Evolutionary conservation across 2,797 vertebrate genomes (phyloP), one percentile per base, ranked within the genome.

Genomic region (Atherinosoma microstoma): DNA sequence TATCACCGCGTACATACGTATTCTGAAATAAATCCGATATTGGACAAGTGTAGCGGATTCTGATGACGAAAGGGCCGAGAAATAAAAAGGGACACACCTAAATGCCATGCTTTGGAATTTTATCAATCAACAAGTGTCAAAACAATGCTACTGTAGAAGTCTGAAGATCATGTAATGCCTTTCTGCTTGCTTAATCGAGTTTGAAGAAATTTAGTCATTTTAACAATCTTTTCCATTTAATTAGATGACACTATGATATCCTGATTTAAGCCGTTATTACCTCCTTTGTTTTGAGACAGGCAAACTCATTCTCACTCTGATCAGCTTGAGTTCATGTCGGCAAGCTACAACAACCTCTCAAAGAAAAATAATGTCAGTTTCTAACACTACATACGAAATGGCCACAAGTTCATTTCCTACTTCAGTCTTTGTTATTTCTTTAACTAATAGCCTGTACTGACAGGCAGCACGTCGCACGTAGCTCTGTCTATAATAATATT

Each of bases 231-330:
- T 40, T 29, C 18, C 22, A 10, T 67, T 71, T 70, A 16, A 67
- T 65, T 60, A 38, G 40, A 62, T 32, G n/a, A 18, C 24, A 22
- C 60, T 38, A 8, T 67, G 56, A 54, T 61, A 45, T 42, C 40
- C 34, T 56, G 38, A 74, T 57, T 79, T 59, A 59, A 67, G 45
- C 35, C 63, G 61, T 57, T 63, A 58, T 72, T 56, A 47, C 36
- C 42, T 56, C 36, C 6, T 66, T 65, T 70, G 54, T 69, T 62
- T 57, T 60, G n/a, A 61, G 22, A 38, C 24, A 35, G 24, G 34
- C 30, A n/a, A 49, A 57, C 27, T n/a, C 47, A 34, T 15, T 0
- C 49, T 69, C 35, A 5, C 58, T 75, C 5, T 68, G 65, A 75
- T 77, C 24, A 49, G 45, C n/a, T 27, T 1, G 15, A 58, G 62